Conservation (phyloP, 2,888 invertebrate genomes). For the Lissocephala sabroskyi region DNA sequence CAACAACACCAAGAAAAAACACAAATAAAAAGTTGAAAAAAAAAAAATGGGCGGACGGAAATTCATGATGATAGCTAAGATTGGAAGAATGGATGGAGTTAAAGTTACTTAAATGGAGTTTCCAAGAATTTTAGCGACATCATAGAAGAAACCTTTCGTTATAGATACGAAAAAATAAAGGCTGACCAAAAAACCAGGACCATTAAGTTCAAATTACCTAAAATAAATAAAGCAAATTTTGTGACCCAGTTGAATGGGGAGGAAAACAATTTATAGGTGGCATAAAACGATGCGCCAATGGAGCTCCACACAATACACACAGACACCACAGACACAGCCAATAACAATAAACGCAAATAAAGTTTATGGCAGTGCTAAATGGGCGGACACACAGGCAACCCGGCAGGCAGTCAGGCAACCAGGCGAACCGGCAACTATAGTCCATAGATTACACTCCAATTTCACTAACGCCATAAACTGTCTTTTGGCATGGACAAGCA, state of each 20-base stretch:
- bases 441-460: conserved; percentile 43
- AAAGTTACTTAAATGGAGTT: too few species aligned
- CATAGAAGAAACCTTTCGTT: too few species aligned
- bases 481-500: conserved; percentile 28
- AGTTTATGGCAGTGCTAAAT: conserved; percentile 57
- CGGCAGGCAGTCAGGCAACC: conserved; percentile 9
- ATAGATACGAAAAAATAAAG: too few species aligned
- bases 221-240: conserved; percentile 42
- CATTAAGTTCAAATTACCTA: conserved; percentile 57
- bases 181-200: conserved; percentile 6
- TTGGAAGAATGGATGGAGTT: too few species aligned
- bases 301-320: not conserved
- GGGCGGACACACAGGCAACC: conserved; percentile 18
- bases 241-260: conserved; percentile 2
- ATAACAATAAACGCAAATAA: conserved; percentile 66
- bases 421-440: conserved; percentile 26
- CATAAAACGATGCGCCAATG: conserved; percentile 21
- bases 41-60: conserved; percentile 1
- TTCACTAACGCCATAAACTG: conserved; percentile 31
- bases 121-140: not conserved
- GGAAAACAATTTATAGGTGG: conserved; percentile 48
- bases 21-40: conserved; percentile 3
- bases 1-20: conserved; percentile 6
- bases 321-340: conserved; percentile 53
- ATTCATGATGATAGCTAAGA: conserved; percentile 5